Percentiles rank a stretch among this genome's conserved stretches.
Conservation (phyloP, 2,113 vertebrate genomes). For the Antennarius striatus region DNA sequence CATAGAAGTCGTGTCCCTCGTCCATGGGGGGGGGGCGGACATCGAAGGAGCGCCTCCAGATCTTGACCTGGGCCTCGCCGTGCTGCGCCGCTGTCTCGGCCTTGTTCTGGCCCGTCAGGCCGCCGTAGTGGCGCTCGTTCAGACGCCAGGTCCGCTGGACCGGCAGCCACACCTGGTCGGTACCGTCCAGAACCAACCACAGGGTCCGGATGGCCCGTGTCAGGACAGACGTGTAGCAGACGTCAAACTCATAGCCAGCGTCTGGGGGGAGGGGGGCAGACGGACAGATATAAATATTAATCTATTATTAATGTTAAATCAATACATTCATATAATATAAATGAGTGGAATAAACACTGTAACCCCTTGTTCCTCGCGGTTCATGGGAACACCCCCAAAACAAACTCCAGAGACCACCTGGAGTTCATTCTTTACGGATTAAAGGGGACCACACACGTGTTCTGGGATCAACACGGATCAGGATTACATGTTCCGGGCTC, state of each 20-base stretch:
- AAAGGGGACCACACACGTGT: too few relatives aligned
- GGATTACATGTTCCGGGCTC: too few relatives aligned
- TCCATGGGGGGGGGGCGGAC: slow-evolving; percentile 89
- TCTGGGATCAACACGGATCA: too few relatives aligned
- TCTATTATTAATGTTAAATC: too few relatives aligned
- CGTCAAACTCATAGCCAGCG: slow-evolving; percentile 87
- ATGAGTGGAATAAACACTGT: too few relatives aligned
- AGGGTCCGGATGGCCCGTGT: slow-evolving; percentile 90
- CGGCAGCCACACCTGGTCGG: slow-evolving; percentile 93
- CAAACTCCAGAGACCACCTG: too few relatives aligned
- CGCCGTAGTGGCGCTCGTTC: slow-evolving; percentile 92
- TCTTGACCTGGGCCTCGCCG: slow-evolving; percentile 91
- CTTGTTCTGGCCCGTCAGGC: slow-evolving; percentile 91
- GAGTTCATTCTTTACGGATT: too few relatives aligned
- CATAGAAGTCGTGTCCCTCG: slow-evolving; percentile 79
- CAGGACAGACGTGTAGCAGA: slow-evolving; percentile 91
- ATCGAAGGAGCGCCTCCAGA: slow-evolving; percentile 93
- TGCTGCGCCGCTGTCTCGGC: slow-evolving; percentile 90
- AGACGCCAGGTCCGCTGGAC: slow-evolving; percentile 90
- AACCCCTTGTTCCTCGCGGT: too few relatives aligned
- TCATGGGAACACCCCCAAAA: too few relatives aligned
- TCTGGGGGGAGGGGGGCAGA: slow-evolving; percentile 58
- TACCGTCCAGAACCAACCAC: slow-evolving; percentile 88
- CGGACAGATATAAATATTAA: not conserved
- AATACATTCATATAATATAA: too few relatives aligned